These are phyloP conservation scores for Teleiodes luculella DNA, from an alignment of 2,888 invertebrate genomes.

Conservation along the genomic window DNA sequence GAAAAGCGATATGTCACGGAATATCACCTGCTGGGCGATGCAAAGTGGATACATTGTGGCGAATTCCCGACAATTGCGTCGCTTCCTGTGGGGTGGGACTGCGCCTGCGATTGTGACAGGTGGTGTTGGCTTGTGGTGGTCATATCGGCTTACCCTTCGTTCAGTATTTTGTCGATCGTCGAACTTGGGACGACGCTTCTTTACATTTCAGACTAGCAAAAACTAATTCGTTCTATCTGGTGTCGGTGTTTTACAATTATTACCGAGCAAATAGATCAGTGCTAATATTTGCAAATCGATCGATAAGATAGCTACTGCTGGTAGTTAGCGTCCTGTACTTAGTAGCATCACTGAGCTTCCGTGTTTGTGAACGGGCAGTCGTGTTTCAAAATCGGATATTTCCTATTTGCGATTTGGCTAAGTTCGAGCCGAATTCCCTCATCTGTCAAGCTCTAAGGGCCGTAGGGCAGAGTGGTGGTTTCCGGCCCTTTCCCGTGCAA, in stretches of 20 bases:
- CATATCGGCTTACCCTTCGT: constrained; percentile 7
- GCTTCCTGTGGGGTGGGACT: constrained; percentile 9
- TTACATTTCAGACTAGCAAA: too few species aligned
- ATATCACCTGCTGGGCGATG: not conserved
- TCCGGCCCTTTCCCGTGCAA: constrained; percentile 18
- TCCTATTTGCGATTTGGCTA: not conserved
- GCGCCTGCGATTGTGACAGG: constrained; percentile 1
- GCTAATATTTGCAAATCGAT: constrained; percentile 13
- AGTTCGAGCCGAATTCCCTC: not conserved
- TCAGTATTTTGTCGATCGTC: constrained; percentile 7
- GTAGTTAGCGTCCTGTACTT: not conserved
- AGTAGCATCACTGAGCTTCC: not conserved
- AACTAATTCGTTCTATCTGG: not conserved
- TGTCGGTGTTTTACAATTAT: not conserved
- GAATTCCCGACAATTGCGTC: constrained; percentile 7
- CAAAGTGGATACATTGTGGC: constrained; percentile 5
- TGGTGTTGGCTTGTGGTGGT: constrained; percentile 9
- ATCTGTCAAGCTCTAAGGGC: constrained; percentile 1
- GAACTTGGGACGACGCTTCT: not conserved
- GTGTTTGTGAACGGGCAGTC: not conserved
- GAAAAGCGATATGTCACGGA: constrained; percentile 4
- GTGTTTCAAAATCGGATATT: not conserved
- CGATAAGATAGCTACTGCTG: not conserved
- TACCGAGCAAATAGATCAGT: not conserved
- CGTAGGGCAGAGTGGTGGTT: constrained; percentile 12